These are phyloP conservation scores for Rhinoptilus africanus DNA, from an alignment of 2,113 vertebrate species.

Conservation along the genomic window DNA sequence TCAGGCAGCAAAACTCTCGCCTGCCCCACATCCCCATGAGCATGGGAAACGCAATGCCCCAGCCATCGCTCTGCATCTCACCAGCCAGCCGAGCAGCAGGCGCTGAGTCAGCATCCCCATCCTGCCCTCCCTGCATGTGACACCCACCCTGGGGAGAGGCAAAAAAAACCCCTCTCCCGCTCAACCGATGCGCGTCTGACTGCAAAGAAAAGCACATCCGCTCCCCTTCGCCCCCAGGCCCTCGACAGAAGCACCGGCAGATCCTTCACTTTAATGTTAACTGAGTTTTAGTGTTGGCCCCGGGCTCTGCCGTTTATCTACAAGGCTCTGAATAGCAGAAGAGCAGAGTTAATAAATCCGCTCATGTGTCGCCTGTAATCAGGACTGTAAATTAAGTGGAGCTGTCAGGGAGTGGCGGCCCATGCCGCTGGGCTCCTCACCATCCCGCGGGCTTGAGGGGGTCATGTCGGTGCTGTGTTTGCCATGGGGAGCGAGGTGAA, in stretches of 20 bases:
- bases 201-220: background rate
- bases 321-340: background rate
- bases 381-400: conserved; percentile 11
- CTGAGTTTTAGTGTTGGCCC: conserved; percentile 41
- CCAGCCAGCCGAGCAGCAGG: fast-evolving
- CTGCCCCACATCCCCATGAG: background rate
- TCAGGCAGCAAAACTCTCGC: background rate
- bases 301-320: conserved; percentile 51
- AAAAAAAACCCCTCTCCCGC: background rate
- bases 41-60: background rate
- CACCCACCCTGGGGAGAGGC: background rate
- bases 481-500: fast-evolving
- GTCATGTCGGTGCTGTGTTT: background rate
- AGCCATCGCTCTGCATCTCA: background rate
- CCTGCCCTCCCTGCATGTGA: background rate
- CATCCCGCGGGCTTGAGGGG: fast-evolving
- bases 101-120: conserved; percentile 40
- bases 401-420: background rate
- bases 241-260: background rate
- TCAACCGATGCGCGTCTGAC: background rate
- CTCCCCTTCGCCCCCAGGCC: background rate
- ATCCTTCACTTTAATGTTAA: conserved; percentile 64
- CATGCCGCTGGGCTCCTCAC: background rate
- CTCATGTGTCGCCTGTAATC: conserved; percentile 37
- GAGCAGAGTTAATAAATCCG: conserved; percentile 63